Evolutionary conservation across 2,888 invertebrate species (phyloP), one percentile per base, ranked within the genome.

Genomic region (Nephrotoma appendiculata): DNA sequence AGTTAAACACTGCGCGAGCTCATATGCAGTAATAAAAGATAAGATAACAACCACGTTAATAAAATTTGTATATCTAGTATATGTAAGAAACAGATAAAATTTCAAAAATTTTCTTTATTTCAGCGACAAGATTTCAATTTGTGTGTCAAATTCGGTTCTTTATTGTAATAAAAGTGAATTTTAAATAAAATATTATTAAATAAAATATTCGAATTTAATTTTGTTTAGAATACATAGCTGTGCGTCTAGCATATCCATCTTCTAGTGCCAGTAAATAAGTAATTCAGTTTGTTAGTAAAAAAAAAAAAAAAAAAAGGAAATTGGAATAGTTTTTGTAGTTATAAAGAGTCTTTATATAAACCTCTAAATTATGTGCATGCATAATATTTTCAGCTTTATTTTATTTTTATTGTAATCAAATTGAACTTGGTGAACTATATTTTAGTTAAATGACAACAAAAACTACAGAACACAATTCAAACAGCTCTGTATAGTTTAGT

Each of bases 401-500:
- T 84, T 84, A 84, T 84, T 84, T 84, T 84, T 84, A 84, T 84
- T 84, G n/a, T 84, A 84, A 84, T 84, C 84, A 84, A 71, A 42
- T 84, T 84, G 84, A 84, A 84, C 84, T 43, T 42, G 84, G 41
- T 84, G 84, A 84, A 84, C 84, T 84, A 84, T 84, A 84, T 84
- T 84, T 84, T 84, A 84, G 84, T 84, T 84, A 84, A 84, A 84
- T 84, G 43, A 84, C 41, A 84, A n/a, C 42, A 43, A 84, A 83
- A 84, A 84, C 84, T 41, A 84, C 42, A 84, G 43, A 41, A 84
- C n/a, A 84, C 42, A 42, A 42, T 71, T 71, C 71, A 71, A 71
- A 71, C 31, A 19, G 71, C 31, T 71, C 71, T 71, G 71, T 71
- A 31, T 71, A 71, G 71, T 31, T 71, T 71, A 71, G 71, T 71